phyloP scores from a whole-genome alignment of 1,140 invertebrate species.

The Charaxes varanes region DNA sequence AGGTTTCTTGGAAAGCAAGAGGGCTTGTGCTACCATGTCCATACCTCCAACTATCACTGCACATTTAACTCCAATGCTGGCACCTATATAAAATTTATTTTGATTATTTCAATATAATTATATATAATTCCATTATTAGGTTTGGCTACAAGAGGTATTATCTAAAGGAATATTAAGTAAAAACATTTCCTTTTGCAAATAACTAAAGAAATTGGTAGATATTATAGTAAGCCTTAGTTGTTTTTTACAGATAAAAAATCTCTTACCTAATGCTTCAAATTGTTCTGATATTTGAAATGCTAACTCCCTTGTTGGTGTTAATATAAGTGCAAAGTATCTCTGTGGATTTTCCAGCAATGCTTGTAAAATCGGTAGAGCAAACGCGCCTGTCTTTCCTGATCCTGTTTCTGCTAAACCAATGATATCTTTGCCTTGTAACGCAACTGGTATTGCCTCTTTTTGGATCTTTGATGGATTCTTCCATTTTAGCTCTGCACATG shows the following conservation, averaged over 20 bases:
- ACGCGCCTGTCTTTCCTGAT: slow-evolving; percentile 98
- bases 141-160: no score
- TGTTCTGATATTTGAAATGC: slow-evolving; percentile 97
- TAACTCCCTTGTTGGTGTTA: slow-evolving; percentile 97
- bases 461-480: slow-evolving; percentile 95
- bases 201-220: no score
- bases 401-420: slow-evolving; percentile 98
- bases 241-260: neutral
- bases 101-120: no score
- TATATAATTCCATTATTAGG: no score
- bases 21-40: slow-evolving; percentile 95
- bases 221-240: neutral
- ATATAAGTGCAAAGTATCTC: slow-evolving; percentile 93
- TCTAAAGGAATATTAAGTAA: no score
- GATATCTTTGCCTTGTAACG: slow-evolving; percentile 94
- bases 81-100: slow-evolving; percentile 61
- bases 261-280: slow-evolving; percentile 91
- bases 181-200: no score
- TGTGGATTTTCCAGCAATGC: slow-evolving; percentile 92
- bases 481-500: slow-evolving; percentile 96
- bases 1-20: slow-evolving; percentile 94
- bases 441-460: slow-evolving; percentile 92
- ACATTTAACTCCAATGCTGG: slow-evolving; percentile 93
- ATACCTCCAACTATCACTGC: slow-evolving; percentile 98
- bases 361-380: slow-evolving; percentile 96